Base-by-base conservation (phyloP, 2,888 invertebrate genomes). In the Drosophila nigricruria region DNA sequence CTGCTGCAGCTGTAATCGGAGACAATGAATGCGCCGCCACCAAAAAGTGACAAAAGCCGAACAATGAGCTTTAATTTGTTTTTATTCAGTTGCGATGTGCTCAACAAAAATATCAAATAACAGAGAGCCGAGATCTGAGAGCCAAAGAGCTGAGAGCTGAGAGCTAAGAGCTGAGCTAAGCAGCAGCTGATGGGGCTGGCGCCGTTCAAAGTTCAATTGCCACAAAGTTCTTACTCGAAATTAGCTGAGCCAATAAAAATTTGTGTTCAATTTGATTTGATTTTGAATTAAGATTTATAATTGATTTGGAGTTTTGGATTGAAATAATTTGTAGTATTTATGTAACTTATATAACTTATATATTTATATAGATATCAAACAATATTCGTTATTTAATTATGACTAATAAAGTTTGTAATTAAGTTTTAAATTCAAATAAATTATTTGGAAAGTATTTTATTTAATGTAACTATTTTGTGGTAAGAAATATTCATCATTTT, bases 1-100 rank as follows among this genome's bases (percentile, higher is more conserved):
- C 49, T 65, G 45, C 49, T 68, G 49, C 23, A 34, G 49, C 50
- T 67, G 87, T 79, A 89, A 89, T 71, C 67, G 65, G 78, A 87
- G 76, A 77, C 82, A 75, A 70, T 70, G 68, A 75, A 59, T 71
- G 68, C 60, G 42, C 57, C 50, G 70, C 70, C 70, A 68, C 63
- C 59, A 67, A 73, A 32, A 76, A 70, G 63, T 52, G 68, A 52
- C 68, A 53, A 59, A 54, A 53, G 49, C 50, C 72, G 64, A 89
- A 86, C 84, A 84, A 84, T 78, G 72, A 76, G 81, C 76, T 78
- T 68, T 78, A 83, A 84, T 84, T 84, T 87, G 81, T 75, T 80
- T 62, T 75, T 43, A 79, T 81, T 52, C 64, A 58, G 16, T 56
- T 36, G 54, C 16, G n/a, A 32, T 34, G 27, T 40, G 43, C 38